Evolutionary conservation across 1,140 invertebrate species (phyloP), one percentile per base, ranked within the genome.

Genomic region (Hyposmocoma kahamanoa): DNA sequence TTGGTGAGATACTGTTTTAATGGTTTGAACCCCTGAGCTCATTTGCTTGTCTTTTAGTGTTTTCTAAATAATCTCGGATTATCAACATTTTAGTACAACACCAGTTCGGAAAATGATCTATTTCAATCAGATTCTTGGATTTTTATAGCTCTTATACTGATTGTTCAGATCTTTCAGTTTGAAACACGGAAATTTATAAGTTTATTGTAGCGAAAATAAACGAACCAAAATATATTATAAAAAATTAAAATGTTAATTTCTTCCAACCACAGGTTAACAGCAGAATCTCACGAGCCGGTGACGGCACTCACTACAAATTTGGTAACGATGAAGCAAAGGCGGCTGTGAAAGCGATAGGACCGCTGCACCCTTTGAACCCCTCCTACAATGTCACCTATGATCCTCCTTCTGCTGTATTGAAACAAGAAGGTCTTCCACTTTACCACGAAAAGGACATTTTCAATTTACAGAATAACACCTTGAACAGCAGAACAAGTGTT

Each of bases 1-100:
- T 82, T 90, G 79, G 80, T 90, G 71, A 55, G 38, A 2, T 10
- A 36, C 8, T 15, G 11, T 36, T n/a, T n/a, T n/a, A n/a, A n/a
- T n/a, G n/a, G n/a, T n/a, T n/a, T n/a, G n/a, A n/a, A n/a, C n/a
- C n/a, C n/a, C n/a, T n/a, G n/a, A n/a, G n/a, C n/a, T n/a, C n/a
- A n/a, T n/a, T n/a, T n/a, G n/a, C n/a, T n/a, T n/a, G n/a, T n/a
- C n/a, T n/a, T n/a, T n/a, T n/a, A n/a, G n/a, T n/a, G n/a, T n/a
- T n/a, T n/a, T n/a, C n/a, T n/a, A n/a, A n/a, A n/a, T n/a, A n/a
- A n/a, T n/a, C n/a, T n/a, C n/a, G n/a, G n/a, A n/a, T n/a, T n/a
- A n/a, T n/a, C n/a, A n/a, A n/a, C n/a, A n/a, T n/a, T n/a, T n/a
- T n/a, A n/a, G n/a, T n/a, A n/a, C n/a, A n/a, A n/a, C n/a, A n/a